Base-by-base conservation (phyloP, 2,797 vertebrate species). In the Hoplostethus mediterraneus region DNA sequence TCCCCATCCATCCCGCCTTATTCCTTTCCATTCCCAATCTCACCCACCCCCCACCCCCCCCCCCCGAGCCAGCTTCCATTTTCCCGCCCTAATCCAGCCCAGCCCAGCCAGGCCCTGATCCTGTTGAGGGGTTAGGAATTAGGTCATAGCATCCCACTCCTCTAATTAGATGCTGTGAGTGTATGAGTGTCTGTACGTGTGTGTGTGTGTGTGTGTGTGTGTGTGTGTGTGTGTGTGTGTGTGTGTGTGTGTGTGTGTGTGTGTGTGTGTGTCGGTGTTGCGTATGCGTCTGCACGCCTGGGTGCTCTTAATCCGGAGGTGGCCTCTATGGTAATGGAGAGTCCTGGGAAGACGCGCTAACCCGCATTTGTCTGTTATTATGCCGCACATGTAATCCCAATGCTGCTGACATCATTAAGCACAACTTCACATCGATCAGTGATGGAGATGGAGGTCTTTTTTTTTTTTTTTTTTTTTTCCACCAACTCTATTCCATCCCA, bases 81-180 rank as follows among this genome's bases (percentile, higher is more conserved):
- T 87, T 82, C 72, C 84, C 63, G 21, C 80, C 61, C 7, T 75
- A 87, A 90, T 90, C 78, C 69, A 59, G 56, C 80, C 67, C 44
- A 82, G 83, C 63, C 77, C 21, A 21, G 21, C 69, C 38, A 14
- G 25, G 75, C 83, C 67, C 70, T 63, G 79, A 82, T 21, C 21
- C 81, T 74, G 75, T 77, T 3, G 67, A 56, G 67, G 58, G 87
- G 87, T 91, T 81, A 89, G 66, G 88, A 93, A 90, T 91, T 92
- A 92, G 92, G 91, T 93, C 89, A 91, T 73, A 86, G 70, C 83
- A 80, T 88, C 87, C 81, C 79, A 74, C 84, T 84, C 85, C 51
- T 90, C 83, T 90, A 93, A 90, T 90, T 92, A 92, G 81, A 91
- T 85, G 84, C 87, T 59, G 66, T 30, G 56, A 78, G 72, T 78